phyloP scores from a whole-genome alignment of 2,888 invertebrate genomes.

The Megaustenia siamemsis region DNA sequence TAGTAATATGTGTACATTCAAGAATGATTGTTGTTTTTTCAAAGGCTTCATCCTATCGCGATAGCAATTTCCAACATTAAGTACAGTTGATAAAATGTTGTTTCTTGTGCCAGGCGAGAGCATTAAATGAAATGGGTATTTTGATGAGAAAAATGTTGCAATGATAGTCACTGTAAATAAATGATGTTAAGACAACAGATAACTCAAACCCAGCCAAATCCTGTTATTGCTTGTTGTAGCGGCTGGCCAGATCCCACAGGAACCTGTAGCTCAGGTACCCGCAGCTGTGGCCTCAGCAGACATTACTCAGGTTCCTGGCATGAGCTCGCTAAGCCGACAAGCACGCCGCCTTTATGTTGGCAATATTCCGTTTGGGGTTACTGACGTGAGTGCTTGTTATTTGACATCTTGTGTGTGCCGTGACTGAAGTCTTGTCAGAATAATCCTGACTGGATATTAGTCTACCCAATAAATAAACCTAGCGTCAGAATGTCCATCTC shows the following conservation, averaged over 20 bases:
- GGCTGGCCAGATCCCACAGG: constrained; percentile 59
- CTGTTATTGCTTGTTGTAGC: constrained; percentile 55
- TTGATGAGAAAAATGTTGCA: background rate
- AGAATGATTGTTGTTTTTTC: background rate
- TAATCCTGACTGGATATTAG: background rate
- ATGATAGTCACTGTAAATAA: background rate
- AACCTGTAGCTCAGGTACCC: constrained; percentile 53
- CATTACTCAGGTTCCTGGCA: constrained; percentile 55
- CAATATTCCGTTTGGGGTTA: constrained; percentile 99
- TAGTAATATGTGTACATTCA: background rate
- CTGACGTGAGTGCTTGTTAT: constrained; percentile 81
- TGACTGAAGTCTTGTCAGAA: constrained; percentile 14
- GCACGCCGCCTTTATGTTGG: constrained; percentile 94
- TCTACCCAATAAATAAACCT: too few relatives aligned
- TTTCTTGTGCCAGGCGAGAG: background rate
- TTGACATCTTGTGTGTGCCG: constrained; percentile 16
- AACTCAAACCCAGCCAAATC: constrained; percentile 20
- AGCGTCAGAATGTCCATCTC: too few relatives aligned
- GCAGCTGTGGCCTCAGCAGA: constrained; percentile 48
- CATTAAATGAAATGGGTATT: background rate
- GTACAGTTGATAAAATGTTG: background rate
- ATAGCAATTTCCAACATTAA: background rate
- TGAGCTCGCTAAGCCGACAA: constrained; percentile 93
- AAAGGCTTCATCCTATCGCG: background rate
- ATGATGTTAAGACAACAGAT: background rate